These are phyloP conservation scores for Byasa hedistus DNA, from an alignment of 2,888 invertebrate species.

Conservation along the genomic window DNA sequence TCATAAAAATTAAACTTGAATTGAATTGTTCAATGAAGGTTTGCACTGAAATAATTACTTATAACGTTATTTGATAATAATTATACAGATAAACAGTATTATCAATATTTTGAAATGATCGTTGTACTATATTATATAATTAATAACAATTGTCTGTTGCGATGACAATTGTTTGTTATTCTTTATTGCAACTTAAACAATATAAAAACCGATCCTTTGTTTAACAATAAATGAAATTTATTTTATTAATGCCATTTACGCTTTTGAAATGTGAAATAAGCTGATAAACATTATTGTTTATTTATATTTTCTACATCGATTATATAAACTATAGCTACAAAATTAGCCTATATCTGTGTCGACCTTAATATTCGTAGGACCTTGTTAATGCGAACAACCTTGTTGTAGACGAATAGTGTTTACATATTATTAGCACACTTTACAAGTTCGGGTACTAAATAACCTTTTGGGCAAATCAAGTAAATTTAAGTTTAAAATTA, in stretches of 20 bases:
- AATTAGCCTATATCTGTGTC: not conserved
- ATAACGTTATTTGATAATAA: no score
- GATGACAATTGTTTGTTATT: not conserved
- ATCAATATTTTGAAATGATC: not conserved
- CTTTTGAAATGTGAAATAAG: not conserved
- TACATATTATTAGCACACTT: constrained; percentile 7
- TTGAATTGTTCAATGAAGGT: no score
- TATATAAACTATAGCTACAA: not conserved
- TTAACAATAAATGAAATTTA: not conserved
- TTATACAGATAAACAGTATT: no score
- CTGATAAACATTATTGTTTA: not conserved
- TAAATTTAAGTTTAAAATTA: not conserved
- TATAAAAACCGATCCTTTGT: not conserved
- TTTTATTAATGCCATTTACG: not conserved
- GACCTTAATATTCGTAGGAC: constrained; percentile 18
- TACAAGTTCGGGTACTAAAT: not conserved
- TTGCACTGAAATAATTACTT: no score
- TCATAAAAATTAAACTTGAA: no score
- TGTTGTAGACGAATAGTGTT: constrained; percentile 11
- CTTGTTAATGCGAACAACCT: constrained; percentile 12
- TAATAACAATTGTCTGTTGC: not conserved
- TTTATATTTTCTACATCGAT: not conserved
- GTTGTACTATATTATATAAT: not conserved
- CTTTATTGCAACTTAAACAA: not conserved
- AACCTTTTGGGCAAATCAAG: not conserved